Evolutionary conservation across 2,113 vertebrate species (phyloP).

Genomic region (Tragelaphus imberbis): DNA sequence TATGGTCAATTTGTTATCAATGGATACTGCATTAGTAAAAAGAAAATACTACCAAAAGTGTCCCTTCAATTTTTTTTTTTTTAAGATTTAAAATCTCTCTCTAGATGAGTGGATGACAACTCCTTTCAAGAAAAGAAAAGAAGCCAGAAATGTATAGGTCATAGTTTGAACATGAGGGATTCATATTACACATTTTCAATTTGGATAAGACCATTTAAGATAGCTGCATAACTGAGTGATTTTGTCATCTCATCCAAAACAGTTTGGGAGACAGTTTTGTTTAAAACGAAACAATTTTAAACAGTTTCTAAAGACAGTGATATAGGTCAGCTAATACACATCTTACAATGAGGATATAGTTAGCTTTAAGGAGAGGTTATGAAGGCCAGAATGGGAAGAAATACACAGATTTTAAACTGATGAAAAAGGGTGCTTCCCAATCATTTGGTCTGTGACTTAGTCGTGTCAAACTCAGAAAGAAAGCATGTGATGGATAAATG

Average conservation of each 20-base stretch:
- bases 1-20: conserved; percentile 44
- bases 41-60: conserved; percentile 21
- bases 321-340: not conserved
- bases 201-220: not conserved
- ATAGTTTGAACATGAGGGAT: not conserved
- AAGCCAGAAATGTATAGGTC: not conserved
- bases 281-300: not conserved
- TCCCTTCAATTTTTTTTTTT: not conserved
- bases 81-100: not conserved
- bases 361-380: not conserved
- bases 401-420: conserved; percentile 61
- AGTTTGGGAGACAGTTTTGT: not conserved
- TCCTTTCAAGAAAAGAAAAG: not conserved
- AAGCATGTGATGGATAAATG: conserved; percentile 80
- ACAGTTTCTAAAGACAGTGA: not conserved
- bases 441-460: conserved; percentile 82
- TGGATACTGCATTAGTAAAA: not conserved
- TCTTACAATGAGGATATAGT: not conserved
- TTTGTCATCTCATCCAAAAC: not conserved
- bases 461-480: conserved; percentile 83
- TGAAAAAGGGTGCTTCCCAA: conserved; percentile 81
- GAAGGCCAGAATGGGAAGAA: conserved; percentile 36
- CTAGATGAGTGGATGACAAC: not conserved
- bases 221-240: not conserved
- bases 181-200: not conserved